phyloP scores from a whole-genome alignment of 2,888 invertebrate species.

The Glyphotaelius pellucidus region DNA sequence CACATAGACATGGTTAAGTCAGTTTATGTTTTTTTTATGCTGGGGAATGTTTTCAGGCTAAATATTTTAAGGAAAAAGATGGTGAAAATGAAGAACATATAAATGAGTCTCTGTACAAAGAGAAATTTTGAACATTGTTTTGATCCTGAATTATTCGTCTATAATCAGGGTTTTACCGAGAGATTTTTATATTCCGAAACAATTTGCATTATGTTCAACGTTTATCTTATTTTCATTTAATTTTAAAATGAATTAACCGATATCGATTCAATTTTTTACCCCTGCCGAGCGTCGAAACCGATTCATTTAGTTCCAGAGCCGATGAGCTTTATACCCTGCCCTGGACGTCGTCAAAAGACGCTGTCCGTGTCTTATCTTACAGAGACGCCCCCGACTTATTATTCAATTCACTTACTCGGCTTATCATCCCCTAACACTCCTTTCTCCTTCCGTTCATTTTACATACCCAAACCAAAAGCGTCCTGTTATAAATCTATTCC shows the following conservation, averaged over 20 bases:
- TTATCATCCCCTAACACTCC: not conserved
- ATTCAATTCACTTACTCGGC: not conserved
- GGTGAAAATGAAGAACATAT: not conserved
- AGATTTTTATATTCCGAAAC: no score
- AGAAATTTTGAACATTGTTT: not conserved
- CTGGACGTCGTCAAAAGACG: not conserved
- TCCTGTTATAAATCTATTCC: not conserved
- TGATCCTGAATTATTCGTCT: not conserved
- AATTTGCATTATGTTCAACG: no score
- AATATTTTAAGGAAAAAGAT: no score
- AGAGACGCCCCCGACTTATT: not conserved
- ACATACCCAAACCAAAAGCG: not conserved
- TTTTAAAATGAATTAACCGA: not conserved
- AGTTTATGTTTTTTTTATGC: no score
- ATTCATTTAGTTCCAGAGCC: not conserved
- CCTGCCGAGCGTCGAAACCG: not conserved
- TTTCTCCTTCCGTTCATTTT: not conserved
- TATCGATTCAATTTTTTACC: not conserved
- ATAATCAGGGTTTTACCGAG: no score
- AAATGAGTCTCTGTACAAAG: not conserved
- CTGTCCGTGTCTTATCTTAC: not conserved
- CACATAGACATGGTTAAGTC: no score
- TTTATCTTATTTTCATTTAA: no score
- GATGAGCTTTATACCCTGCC: not conserved
- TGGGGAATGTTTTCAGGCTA: no score